Conservation (phyloP, 2,113 vertebrate species). For the Phylloscopus trochilus region DNA sequence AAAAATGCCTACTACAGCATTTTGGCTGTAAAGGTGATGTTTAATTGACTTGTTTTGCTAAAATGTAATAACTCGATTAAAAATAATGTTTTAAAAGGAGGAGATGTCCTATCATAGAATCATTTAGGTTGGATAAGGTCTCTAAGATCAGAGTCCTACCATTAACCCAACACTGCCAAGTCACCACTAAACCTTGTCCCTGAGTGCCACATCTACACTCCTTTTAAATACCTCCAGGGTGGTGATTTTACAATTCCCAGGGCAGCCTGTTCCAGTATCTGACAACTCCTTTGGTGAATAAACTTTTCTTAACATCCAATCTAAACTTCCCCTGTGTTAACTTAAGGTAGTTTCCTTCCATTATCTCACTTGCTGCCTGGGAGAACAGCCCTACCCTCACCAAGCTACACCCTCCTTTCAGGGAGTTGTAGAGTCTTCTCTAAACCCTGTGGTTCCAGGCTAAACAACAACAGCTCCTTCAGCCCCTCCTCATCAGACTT, state of each 20-base stretch:
- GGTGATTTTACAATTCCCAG: not conserved
- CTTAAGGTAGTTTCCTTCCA: not conserved
- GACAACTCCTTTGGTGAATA: not conserved
- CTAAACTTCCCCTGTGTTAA: not conserved
- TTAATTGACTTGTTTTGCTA: not conserved
- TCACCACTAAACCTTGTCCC: not conserved
- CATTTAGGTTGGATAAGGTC: not conserved
- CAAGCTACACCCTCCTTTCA: not conserved
- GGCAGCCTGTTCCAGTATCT: not conserved
- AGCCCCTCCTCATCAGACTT: not conserved
- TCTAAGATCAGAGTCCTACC: not conserved
- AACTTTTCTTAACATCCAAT: not conserved
- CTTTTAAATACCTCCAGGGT: not conserved
- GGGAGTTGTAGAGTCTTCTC: not conserved
- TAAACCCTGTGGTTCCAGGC: not conserved
- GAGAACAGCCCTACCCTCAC: not conserved
- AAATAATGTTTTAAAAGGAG: not conserved
- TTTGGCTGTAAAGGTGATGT: not conserved
- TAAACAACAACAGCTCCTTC: not conserved
- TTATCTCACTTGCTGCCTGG: not conserved
- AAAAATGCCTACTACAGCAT: not conserved
- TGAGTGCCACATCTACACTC: not conserved
- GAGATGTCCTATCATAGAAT: not conserved
- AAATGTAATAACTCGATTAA: not conserved
- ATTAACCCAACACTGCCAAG: rapidly evolving